Evolutionary conservation across 2,888 invertebrate species (phyloP), one percentile per base, ranked within the genome.

Genomic region (Dicyrtomina minuta): DNA sequence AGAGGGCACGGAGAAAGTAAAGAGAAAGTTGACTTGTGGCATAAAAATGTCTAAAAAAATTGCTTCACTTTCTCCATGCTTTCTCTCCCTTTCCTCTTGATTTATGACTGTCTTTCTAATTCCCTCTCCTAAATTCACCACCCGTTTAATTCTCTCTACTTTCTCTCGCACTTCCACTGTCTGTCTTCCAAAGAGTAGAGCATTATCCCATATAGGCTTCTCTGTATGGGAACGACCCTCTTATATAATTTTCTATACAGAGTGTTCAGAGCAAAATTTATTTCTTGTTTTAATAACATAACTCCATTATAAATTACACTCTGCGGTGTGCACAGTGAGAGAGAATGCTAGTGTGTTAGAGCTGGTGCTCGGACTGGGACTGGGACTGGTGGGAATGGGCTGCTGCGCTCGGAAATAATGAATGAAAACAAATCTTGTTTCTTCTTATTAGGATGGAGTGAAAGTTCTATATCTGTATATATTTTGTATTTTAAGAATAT

Each of bases 71-170:
- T 49, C 49, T 49, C 49, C n/a, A 5, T 4, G 8, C 49, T 12
- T n/a, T 49, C 49, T 26, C 58, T 27, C 20, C 15, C 39, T 58
- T 17, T 58, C 58, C 39, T 39, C 46, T 61, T 61, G 61, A 61
- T 61, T 61, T 61, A 61, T 61, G 43, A 44, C 43, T 44, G 20
- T 44, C 43, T 61, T 44, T 22, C 61, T 61, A 60, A 41, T 60
- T 60, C 44, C 44, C 26, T 41, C 26, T 44, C 26, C 43, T 26
- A 61, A 44, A 61, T 61, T 61, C 61, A 60, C 60, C 60, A 17
- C 60, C 26, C 44, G 26, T 43, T 61, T 44, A 44, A 61, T 59
- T 59, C 59, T 26, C 46, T 46, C 46, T 46, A 15, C 17, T 17
- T 46, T 26, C 53, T 53, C 17, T 22, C 53, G 17, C 24, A 13